Base-by-base conservation (phyloP, 2,888 invertebrate species). In the Latrodectus elegans region DNA sequence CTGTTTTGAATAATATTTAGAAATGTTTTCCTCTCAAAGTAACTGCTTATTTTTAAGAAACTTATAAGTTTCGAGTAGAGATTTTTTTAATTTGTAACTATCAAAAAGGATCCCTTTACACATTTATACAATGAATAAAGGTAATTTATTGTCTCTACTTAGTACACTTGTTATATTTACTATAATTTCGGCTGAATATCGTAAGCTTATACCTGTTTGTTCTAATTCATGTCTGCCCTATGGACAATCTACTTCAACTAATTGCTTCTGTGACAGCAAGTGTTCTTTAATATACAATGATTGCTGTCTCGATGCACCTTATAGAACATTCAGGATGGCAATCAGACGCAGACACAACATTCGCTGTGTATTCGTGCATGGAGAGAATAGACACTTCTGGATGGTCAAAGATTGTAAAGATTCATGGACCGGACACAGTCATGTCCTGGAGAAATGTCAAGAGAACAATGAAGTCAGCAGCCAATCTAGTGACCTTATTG, bases 211-310 rank as follows among this genome's bases (percentile, higher is more conserved):
- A 9, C 86, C 86, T 3, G 71, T 76, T 15, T 86, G 86, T 26
- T 26, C 49, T 2, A 86, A 86, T 26, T 76, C 86, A 0, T 86
- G 86, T 26, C 52, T 74, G 0, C 64, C 52, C 4, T 53, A 64
- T 17, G 70, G 73, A 2, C 49, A 64, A 12, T 51, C 38, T 15
- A 38, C 14, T 6, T 67, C 81, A 14, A 55, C 65, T 8, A 81
- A 81, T 52, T 86, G 86, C 17, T 77, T 77, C 77, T 86, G 86
- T n/a, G 86, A 86, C 71, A 86, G 81, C 68, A 81, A 81, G 22
- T 86, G 86, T 15, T 81, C 86, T 10, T 22, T 86, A 12, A 64
- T 86, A 8, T 86, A 86, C 71, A 86, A 86, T 55, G 86, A 86
- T 65, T 86, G 86, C 65, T 86, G 86, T 14, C 55, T 86, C 12